Conservation (phyloP, 2,113 vertebrate species). For the Rhodinocichla rosea region DNA sequence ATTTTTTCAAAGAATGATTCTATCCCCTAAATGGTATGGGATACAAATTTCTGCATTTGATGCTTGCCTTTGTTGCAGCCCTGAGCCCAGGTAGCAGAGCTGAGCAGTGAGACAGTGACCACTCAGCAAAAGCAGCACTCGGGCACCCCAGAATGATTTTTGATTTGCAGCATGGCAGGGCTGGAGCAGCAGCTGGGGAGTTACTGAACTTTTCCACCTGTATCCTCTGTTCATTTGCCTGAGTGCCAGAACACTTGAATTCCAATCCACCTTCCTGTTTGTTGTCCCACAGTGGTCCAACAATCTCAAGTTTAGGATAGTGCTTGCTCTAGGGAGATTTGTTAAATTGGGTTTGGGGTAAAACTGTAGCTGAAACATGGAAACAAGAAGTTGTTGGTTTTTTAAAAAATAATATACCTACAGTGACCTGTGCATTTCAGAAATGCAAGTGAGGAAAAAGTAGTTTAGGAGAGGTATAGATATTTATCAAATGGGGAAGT, state of each 20-base stretch:
- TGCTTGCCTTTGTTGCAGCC: neutral
- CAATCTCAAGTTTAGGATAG: neutral
- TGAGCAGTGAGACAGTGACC: neutral
- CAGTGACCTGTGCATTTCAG: neutral
- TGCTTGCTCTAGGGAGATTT: neutral
- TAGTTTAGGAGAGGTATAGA: neutral
- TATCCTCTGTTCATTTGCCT: neutral
- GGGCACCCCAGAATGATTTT: accelerated
- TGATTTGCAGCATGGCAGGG: neutral
- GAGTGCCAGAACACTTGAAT: neutral
- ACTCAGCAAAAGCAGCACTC: neutral
- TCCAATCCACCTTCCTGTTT: neutral
- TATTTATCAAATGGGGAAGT: neutral
- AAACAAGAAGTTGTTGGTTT: too few species aligned
- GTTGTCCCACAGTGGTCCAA: neutral
- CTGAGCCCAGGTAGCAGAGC: neutral
- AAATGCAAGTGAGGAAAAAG: neutral
- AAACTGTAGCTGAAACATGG: neutral
- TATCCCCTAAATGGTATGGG: neutral
- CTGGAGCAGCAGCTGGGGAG: neutral
- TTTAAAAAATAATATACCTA: neutral
- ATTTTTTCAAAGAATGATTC: neutral
- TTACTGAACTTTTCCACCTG: neutral
- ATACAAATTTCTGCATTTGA: neutral
- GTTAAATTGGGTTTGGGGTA: neutral